phyloP scores from a whole-genome alignment of 1,140 invertebrate species.

The Ostrea denselamellosa region DNA sequence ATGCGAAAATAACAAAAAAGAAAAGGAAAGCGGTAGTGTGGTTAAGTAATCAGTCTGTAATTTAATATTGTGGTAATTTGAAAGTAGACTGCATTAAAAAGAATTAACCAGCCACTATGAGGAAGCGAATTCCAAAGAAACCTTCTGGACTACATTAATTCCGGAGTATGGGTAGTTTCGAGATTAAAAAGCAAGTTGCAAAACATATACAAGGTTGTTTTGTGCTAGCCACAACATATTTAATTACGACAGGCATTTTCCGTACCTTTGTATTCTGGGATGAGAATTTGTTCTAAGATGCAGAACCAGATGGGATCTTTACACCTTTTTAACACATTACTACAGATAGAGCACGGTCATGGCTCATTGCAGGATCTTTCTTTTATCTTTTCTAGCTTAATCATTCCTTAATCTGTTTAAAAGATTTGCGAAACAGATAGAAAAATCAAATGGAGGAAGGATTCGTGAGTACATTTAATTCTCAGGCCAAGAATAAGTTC shows the following conservation, averaged over 20 bases:
- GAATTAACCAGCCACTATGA: not conserved
- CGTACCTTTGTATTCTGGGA: not conserved
- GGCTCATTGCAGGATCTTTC: constrained; percentile 4
- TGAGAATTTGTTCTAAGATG: not conserved
- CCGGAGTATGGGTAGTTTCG: not conserved
- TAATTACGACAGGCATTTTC: not conserved
- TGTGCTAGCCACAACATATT: not conserved
- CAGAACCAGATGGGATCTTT: constrained; percentile 34
- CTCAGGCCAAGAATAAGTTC: not conserved
- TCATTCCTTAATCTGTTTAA: constrained; percentile 34
- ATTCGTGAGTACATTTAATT: constrained; percentile 19
- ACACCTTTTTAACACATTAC: constrained; percentile 39
- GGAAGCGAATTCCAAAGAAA: constrained; percentile 24
- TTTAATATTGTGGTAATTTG: not conserved
- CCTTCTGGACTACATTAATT: not conserved
- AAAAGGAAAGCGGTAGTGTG: not conserved
- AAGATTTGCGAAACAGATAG: constrained; percentile 2
- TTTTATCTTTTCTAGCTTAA: constrained; percentile 18
- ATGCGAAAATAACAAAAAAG: not conserved
- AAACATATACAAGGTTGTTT: not conserved
- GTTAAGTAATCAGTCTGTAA: not conserved
- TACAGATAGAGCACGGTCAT: constrained; percentile 12
- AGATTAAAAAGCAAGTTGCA: not conserved
- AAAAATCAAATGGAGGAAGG: not conserved
- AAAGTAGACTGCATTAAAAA: not conserved